phyloP scores from a whole-genome alignment of 2,888 invertebrate genomes.

The Tuta absoluta region DNA sequence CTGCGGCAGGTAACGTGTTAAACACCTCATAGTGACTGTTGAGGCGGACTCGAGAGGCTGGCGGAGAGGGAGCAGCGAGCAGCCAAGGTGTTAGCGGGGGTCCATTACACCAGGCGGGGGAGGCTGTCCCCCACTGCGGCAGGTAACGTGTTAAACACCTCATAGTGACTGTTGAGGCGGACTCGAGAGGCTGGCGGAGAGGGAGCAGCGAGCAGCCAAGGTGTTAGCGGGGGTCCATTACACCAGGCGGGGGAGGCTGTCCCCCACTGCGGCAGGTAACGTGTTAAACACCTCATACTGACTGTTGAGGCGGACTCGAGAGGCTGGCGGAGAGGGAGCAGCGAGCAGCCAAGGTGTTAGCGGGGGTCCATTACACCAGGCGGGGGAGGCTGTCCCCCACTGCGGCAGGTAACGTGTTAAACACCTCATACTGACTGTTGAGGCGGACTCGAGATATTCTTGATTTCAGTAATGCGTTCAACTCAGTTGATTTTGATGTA shows the following conservation, averaged over 20 bases:
- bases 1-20: slow-evolving; percentile 1
- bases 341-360: slow-evolving; percentile 83
- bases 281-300: no score
- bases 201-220: slow-evolving; percentile 67
- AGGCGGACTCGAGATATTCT: slow-evolving; percentile 64
- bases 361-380: slow-evolving; percentile 87
- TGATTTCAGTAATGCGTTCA: no score
- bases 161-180: no score
- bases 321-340: slow-evolving; percentile 83
- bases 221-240: slow-evolving; percentile 89
- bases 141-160: background rate
- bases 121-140: background rate
- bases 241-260: slow-evolving; percentile 82
- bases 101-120: slow-evolving; percentile 87
- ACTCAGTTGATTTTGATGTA: no score
- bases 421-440: no score
- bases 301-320: no score
- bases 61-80: slow-evolving; percentile 77
- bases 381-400: slow-evolving; percentile 73
- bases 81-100: slow-evolving; percentile 88
- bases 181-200: slow-evolving; percentile 83
- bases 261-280: background rate
- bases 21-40: no score
- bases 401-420: background rate
- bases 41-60: slow-evolving; percentile 63